A percentile compares a stretch with the other conserved stretches of the same genome.
Conservation (phyloP, 2,888 invertebrate genomes). For the Polydrusus pterygomalis region DNA sequence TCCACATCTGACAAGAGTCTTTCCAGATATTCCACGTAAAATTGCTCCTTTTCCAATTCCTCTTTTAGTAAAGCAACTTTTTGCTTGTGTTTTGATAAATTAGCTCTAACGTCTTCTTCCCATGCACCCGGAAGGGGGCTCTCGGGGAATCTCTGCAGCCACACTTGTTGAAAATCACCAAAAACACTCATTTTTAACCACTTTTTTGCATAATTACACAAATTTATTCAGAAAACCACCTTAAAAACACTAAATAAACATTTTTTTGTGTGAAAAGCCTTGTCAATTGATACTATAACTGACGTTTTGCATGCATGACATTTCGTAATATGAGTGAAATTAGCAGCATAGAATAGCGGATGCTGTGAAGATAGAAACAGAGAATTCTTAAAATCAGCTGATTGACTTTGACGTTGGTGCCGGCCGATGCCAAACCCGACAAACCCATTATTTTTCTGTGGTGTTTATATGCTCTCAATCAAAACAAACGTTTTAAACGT, state of each 20-base stretch:
- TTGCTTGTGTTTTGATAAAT: constrained; percentile 91
- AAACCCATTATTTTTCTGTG: no score
- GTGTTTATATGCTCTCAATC: not conserved
- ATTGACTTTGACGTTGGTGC: not conserved
- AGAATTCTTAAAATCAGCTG: not conserved
- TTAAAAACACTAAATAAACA: constrained; percentile 38
- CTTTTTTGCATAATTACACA: constrained; percentile 41
- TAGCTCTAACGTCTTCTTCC: constrained; percentile 94
- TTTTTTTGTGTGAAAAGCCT: constrained; percentile 31
- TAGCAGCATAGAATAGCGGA: not conserved
- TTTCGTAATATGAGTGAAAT: constrained; percentile 19
- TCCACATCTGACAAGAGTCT: constrained; percentile 89
- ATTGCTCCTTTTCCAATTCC: constrained; percentile 92
- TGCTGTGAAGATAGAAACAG: not conserved
- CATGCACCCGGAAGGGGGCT: constrained; percentile 93
- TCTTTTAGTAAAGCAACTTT: constrained; percentile 88
- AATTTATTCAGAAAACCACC: constrained; percentile 9
- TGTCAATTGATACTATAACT: constrained; percentile 38
- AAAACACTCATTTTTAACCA: constrained; percentile 84
- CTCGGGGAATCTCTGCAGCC: constrained; percentile 93
- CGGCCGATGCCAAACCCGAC: no score
- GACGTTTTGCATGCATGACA: constrained; percentile 27
- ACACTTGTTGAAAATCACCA: constrained; percentile 92
- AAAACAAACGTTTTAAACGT: no score
- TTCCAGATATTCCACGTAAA: constrained; percentile 92